Evolutionary conservation across 2,888 invertebrate species (phyloP).

Genomic region (Cheilosia vulpina): DNA sequence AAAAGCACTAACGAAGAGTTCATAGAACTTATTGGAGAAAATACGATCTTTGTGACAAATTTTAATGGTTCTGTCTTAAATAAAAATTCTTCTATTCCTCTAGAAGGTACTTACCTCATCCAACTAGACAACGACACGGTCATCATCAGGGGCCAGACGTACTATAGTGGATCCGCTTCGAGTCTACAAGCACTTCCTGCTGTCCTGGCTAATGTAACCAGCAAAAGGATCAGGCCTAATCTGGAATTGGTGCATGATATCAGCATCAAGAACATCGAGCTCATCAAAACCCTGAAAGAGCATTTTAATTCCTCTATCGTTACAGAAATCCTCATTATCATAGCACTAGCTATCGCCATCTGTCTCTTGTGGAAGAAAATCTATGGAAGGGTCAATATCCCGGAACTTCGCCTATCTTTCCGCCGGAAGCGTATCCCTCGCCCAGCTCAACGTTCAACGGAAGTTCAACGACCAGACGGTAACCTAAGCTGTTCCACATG

Average conservation of each 20-base stretch:
- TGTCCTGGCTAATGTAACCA: slow-evolving; percentile 26
- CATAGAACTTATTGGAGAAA: background rate
- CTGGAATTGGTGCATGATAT: background rate
- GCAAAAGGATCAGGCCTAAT: slow-evolving; percentile 1
- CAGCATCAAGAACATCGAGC: slow-evolving; percentile 2
- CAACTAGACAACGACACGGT: background rate
- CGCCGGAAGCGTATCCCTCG: background rate
- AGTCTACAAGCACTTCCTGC: slow-evolving; percentile 1
- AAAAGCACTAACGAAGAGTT: no score
- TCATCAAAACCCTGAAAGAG: slow-evolving; percentile 6
- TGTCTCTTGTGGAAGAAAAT: background rate
- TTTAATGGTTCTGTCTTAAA: background rate
- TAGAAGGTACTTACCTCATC: background rate
- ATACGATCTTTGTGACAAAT: background rate
- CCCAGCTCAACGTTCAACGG: background rate
- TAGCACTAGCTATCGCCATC: background rate
- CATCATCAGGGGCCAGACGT: background rate
- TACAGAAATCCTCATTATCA: background rate
- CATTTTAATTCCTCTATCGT: slow-evolving; percentile 3
- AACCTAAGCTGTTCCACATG: background rate
- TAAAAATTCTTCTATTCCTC: slow-evolving; percentile 8
- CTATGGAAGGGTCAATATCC: slow-evolving; percentile 9
- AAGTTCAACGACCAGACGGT: no score
- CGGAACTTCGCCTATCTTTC: slow-evolving; percentile 1
- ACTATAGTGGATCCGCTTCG: background rate